Base-by-base conservation (phyloP, 2,797 vertebrate genomes). In the Cephalopachus bancanus region DNA sequence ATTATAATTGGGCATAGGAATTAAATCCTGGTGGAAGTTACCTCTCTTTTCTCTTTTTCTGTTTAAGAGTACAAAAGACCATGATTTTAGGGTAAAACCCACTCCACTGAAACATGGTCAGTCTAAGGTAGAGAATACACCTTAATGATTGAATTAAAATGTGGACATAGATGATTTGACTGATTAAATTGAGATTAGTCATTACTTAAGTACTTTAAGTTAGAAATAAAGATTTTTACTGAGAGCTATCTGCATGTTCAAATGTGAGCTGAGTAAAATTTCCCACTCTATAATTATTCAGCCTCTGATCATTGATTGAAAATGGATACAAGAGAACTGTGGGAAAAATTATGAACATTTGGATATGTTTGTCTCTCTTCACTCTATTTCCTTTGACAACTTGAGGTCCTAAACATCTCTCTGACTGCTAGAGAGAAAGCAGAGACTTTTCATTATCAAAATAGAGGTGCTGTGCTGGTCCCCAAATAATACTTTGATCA, bases 401-500 rank as follows among this genome's bases (percentile, higher is more conserved):
- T 84, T 84, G 5, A 26, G 20, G 0, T 85, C 44, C 11, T 74
- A 80, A 94, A 44, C 5, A 0, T 94, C 33, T 86, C 59, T 62
- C 83, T 60, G 24, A 19, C 20, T 72, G 11, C 3, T 84, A 55
- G 12, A 87, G 8, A 91, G 67, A 74, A 94, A 83, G 37, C 11
- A 74, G n/a, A 87, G 55, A 44, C 30, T 51, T 72, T 89, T 91
- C 37, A 59, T 95, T 22, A 72, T 80, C 55, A 81, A 76, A 81
- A 91, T 85, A 26, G 17, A 83, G 89, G 49, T 84, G 9, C 3
- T 14, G 14, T 28, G 80, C 28, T 86, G 30, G 26, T 78, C 57
- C 26, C 76, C 22, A 84, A 71, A 60, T 94, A 83, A 91, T 55
- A 65, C 28, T 65, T 97, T 71, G 60, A 89, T 84, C n/a, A 78